phyloP scores from a whole-genome alignment of 1,140 invertebrate genomes.

The Danaus melanippus region DNA sequence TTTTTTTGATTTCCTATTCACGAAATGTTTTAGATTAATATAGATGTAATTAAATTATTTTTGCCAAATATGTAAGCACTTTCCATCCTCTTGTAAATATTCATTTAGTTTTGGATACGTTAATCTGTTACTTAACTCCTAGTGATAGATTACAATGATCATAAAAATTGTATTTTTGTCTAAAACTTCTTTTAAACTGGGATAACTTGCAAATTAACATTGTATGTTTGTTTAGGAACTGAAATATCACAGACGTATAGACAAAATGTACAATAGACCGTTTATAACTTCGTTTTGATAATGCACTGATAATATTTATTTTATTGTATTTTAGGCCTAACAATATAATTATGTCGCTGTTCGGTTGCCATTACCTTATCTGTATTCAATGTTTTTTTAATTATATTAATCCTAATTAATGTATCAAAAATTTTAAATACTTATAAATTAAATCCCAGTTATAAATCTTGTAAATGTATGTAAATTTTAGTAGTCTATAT shows the following conservation, averaged over 20 bases:
- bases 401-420: conserved; percentile 12
- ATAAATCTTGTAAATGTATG: conserved; percentile 61
- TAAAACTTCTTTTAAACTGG: conserved; percentile 36
- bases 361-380: conserved; percentile 6
- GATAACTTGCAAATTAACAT: conserved; percentile 21
- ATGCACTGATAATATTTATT: conserved; percentile 2
- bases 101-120: conserved; percentile 32
- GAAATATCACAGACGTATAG: no score
- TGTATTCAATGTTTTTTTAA: conserved; percentile 12
- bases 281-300: no score
- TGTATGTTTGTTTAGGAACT: no score
- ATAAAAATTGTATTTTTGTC: conserved; percentile 31
- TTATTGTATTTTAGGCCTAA: conserved; percentile 20
- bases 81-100: conserved; percentile 57
- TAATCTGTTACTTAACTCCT: conserved; percentile 39
- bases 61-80: conserved; percentile 56
- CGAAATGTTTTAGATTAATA: conserved; percentile 35
- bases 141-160: conserved; percentile 40
- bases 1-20: conserved; percentile 18
- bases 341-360: conserved; percentile 6
- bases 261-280: no score
- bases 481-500: conserved; percentile 64
- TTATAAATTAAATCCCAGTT: conserved; percentile 45
- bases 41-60: conserved; percentile 61
- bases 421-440: conserved; percentile 5